These are phyloP conservation scores for Junonia oenone DNA, from an alignment of 2,888 invertebrate species.

Conservation along the genomic window DNA sequence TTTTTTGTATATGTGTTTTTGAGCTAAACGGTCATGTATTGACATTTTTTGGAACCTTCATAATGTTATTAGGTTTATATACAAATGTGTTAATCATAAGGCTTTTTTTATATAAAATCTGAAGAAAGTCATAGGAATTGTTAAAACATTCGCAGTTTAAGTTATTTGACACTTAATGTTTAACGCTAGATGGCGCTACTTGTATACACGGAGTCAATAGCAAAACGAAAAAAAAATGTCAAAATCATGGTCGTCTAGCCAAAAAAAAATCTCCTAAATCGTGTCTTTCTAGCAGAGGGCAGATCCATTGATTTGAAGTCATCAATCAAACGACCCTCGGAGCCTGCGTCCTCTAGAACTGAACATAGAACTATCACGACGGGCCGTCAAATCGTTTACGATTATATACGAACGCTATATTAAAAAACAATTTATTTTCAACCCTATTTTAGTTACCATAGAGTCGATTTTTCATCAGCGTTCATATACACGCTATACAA, in stretches of 20 bases:
- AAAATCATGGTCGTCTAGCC: conserved; percentile 21
- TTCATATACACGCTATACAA: conserved; percentile 49
- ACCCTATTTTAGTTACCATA: too few relatives aligned
- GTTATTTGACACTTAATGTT: too few relatives aligned
- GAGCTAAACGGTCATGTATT: conserved; percentile 20
- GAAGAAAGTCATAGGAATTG: too few relatives aligned
- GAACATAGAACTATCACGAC: conserved; percentile 72
- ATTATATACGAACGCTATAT: conserved; percentile 27
- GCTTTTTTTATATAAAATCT: too few relatives aligned
- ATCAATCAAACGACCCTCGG: conserved; percentile 70
- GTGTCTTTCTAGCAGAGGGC: conserved; percentile 50
- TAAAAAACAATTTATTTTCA: not conserved
- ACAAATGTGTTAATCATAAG: not conserved
- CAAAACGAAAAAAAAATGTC: not conserved
- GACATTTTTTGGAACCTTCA: not conserved
- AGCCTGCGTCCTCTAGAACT: conserved; percentile 73
- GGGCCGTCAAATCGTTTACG: conserved; percentile 48
- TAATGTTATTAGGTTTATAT: conserved; percentile 1
- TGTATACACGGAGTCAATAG: too few relatives aligned
- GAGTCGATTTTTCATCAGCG: conserved; percentile 29
- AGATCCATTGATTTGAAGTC: conserved; percentile 79
- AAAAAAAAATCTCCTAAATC: not conserved
- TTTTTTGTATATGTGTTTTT: not conserved
- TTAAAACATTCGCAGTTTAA: too few relatives aligned
- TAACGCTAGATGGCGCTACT: too few relatives aligned